These are phyloP conservation scores for Dendroctonus ponderosae DNA, from an alignment of 1,140 invertebrate species.

Conservation along the genomic window DNA sequence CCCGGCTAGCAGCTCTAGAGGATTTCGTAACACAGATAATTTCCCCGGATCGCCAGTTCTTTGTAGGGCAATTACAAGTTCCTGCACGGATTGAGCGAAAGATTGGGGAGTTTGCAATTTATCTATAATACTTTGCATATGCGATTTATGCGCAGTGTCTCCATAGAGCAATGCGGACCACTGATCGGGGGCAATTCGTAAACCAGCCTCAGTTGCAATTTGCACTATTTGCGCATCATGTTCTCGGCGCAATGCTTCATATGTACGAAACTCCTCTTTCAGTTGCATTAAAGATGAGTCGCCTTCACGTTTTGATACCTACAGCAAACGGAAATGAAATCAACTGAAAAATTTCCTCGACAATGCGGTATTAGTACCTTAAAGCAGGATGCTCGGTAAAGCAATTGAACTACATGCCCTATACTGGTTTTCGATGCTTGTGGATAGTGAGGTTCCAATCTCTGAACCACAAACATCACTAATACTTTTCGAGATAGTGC, in stretches of 20 bases:
- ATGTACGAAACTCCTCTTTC: constrained; percentile 95
- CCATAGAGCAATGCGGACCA: constrained; percentile 97
- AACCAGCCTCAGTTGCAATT: constrained; percentile 95
- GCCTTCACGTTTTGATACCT: constrained; percentile 95
- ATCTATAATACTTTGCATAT: constrained; percentile 98
- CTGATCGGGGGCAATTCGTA: constrained; percentile 96
- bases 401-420: constrained; percentile 96
- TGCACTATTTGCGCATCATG: constrained; percentile 98
- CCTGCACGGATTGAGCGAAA: constrained; percentile 87
- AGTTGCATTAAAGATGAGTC: constrained; percentile 98
- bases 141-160: constrained; percentile 91
- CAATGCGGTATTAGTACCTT: constrained; percentile 64
- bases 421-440: constrained; percentile 98
- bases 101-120: constrained; percentile 90
- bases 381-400: constrained; percentile 97
- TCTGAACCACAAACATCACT: constrained; percentile 98
- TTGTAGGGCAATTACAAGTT: constrained; percentile 88
- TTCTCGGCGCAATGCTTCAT: constrained; percentile 88
- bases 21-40: constrained; percentile 70
- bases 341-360: neutral
- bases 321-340: constrained; percentile 13
- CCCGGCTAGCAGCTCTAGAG: constrained; percentile 80
- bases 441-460: constrained; percentile 91
- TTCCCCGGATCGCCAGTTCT: constrained; percentile 87
- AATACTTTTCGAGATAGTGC: constrained; percentile 96